These are phyloP conservation scores for Leptosomus discolor DNA, from an alignment of 2,113 vertebrate genomes.

Conservation along the genomic window DNA sequence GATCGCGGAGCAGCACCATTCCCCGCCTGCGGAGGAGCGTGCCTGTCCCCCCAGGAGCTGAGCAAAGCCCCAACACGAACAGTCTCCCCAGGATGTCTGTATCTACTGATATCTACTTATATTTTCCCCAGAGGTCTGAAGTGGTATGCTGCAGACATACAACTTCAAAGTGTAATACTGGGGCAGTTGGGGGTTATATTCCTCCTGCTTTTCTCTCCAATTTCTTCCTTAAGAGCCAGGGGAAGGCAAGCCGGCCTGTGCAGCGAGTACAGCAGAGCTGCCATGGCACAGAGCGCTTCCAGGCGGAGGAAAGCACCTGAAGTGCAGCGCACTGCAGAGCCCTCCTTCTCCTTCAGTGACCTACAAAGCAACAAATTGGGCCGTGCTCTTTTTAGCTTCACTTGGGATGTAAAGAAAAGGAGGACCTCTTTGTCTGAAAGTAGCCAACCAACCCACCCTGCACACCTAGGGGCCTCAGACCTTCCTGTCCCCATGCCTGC, in stretches of 20 bases:
- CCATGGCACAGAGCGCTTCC: neutral
- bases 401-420: neutral
- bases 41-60: neutral
- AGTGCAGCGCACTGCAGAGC: neutral
- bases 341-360: slow-evolving; percentile 27
- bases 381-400: neutral
- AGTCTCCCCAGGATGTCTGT: rapidly evolving
- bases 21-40: rapidly evolving
- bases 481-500: neutral
- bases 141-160: neutral
- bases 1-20: neutral
- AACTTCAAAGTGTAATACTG: rapidly evolving
- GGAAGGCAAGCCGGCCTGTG: rapidly evolving
- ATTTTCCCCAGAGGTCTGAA: neutral
- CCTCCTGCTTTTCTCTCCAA: neutral
- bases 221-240: neutral
- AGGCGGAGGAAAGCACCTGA: neutral
- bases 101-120: neutral
- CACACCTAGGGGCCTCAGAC: rapidly evolving
- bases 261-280: neutral
- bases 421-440: neutral
- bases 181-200: neutral
- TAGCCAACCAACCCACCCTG: neutral
- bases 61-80: neutral
- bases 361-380: slow-evolving; percentile 39